phyloP scores from a whole-genome alignment of 35 echinoderm and acorn worm genomes.

The Amphiura filiformis region DNA sequence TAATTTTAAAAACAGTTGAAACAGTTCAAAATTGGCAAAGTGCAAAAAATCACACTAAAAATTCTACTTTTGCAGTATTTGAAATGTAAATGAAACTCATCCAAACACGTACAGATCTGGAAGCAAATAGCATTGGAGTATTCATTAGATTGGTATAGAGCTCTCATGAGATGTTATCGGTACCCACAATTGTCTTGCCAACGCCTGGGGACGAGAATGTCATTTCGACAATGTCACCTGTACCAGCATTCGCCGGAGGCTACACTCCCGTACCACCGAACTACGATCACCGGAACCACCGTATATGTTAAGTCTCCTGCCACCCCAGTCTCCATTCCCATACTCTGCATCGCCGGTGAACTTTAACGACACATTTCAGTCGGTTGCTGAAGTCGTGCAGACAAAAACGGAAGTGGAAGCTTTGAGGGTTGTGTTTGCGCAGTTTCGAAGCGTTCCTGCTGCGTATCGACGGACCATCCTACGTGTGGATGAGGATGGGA shows the following conservation, averaged over 20 bases:
- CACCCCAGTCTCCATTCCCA: neutral
- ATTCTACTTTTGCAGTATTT: too few species aligned
- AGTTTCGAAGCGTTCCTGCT: conserved; percentile 20
- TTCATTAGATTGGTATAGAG: too few species aligned
- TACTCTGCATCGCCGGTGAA: neutral
- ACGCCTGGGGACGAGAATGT: neutral
- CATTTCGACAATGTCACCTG: neutral
- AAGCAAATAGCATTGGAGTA: too few species aligned
- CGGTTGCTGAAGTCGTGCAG: neutral
- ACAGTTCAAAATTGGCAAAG: too few species aligned
- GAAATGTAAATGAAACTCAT: too few species aligned
- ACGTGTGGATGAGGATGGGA: conserved; percentile 17
- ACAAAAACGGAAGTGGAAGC: neutral
- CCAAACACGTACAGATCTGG: too few species aligned
- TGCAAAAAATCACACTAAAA: too few species aligned
- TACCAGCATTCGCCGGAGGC: neutral
- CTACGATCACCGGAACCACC: neutral
- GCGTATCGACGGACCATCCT: conserved; percentile 24
- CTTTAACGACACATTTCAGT: neutral
- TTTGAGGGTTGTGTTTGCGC: too few species aligned
- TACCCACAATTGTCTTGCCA: neutral
- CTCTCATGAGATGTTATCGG: neutral
- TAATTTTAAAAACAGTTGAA: too few species aligned
- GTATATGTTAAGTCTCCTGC: neutral
- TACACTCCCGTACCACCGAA: neutral